Percentiles rank a stretch among this genome's conserved stretches.
These are phyloP conservation scores for Drosophila formosana DNA, from an alignment of 2,888 invertebrate genomes.

Conservation along the genomic window DNA sequence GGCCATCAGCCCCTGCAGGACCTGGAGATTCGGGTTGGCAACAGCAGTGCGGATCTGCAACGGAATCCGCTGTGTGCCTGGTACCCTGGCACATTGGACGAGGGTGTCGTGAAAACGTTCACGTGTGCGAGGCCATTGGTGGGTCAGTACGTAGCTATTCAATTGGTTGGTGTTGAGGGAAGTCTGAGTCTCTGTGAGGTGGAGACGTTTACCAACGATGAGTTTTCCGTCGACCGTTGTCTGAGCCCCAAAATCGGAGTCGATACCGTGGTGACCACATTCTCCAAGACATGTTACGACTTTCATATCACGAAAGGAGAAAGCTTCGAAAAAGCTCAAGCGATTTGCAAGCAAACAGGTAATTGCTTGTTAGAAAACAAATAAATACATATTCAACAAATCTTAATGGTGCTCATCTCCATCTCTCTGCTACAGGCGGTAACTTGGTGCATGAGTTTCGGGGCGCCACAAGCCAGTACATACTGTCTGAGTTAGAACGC, in stretches of 20 bases:
- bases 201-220: conserved; percentile 96
- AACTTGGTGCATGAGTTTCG: conserved; percentile 85
- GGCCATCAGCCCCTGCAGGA: conserved; percentile 95
- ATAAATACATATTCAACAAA: conserved; percentile 11
- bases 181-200: conserved; percentile 96
- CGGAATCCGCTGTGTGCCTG: conserved; percentile 96
- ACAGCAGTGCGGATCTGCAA: conserved; percentile 94
- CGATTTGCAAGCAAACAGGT: conserved; percentile 90
- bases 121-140: conserved; percentile 93
- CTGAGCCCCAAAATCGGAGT: conserved; percentile 90
- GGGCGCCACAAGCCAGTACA: conserved; percentile 84
- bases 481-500: conserved; percentile 92
- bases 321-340: conserved; percentile 92
- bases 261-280: conserved; percentile 93
- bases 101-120: conserved; percentile 96
- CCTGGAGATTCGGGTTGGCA: conserved; percentile 95
- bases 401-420: not conserved
- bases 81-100: conserved; percentile 97
- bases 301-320: conserved; percentile 93
- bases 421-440: conserved; percentile 75
- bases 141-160: conserved; percentile 95
- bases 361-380: conserved; percentile 83
- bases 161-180: conserved; percentile 95
- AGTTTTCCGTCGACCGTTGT: conserved; percentile 94
- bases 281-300: conserved; percentile 95